Evolutionary conservation across 2,888 invertebrate species (phyloP), one percentile per base, ranked within the genome.

Genomic region (Magallana nippona): DNA sequence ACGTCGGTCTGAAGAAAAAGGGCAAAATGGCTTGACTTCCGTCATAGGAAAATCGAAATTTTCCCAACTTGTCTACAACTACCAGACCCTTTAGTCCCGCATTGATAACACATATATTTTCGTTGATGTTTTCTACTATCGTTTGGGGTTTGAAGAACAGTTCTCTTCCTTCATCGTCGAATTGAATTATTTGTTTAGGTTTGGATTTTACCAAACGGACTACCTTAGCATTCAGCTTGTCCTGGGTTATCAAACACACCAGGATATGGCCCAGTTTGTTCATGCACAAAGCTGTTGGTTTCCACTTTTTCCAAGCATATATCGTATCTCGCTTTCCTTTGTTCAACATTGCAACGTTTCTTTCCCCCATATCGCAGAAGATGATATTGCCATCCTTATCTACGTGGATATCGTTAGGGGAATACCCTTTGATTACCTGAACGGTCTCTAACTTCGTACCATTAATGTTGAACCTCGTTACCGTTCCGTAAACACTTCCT

Each of bases 141-240:
- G 63, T 13, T 13, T 63, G 63, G 19, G 27, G 63, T 63, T 2
- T 63, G 19, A 63, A 13, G 13, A 19, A 63, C 63, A 19, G 27
- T 27, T 13, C 19, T 11, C 22, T 27, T 19, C 63, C 27, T 63
- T 22, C 0, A 19, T 63, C 63, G 27, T 63, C 63, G 2, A 63
- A 63, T 13, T 63, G 63, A 27, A 63, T 63, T 27, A 27, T 63
- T 27, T 63, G 63, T 63, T 63, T 63, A 19, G 63, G 63, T 19
- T 19, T 63, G 22, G 63, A 13, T 27, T 22, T 63, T 2, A 63
- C 63, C 5, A 71, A 22, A 8, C 71, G 71, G 71, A 71, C 71
- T 15, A 71, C 27, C 71, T 32, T 22, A 27, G 71, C 71, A 32
- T 71, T 27, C 15, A 15, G 11, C 15, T 71, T 71, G 22, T 71